Evolutionary conservation across 53 echinoderm and acorn worm species (phyloP), one percentile per base, ranked within the genome.

Genomic region (Holothuria leucospilota): DNA sequence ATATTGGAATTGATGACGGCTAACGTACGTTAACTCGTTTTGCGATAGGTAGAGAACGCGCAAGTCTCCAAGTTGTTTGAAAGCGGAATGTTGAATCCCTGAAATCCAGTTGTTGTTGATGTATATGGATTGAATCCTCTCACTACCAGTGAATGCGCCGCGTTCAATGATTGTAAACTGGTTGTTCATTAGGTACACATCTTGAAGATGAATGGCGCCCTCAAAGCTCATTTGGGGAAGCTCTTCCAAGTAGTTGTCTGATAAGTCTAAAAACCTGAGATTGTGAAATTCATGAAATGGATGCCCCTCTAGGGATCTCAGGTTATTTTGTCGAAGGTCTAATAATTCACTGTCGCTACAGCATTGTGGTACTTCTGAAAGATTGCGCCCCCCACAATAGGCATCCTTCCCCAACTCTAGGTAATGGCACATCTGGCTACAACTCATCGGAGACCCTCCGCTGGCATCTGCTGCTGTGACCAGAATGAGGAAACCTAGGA

Each of bases 231-330:
- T 29, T 0, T 63, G 79, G 4, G 51, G 49, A 27, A 93, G 90
- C 4, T 41, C 20, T 15, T 69, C 71, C 69, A 94, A 28, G 13
- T 51, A 42, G 20, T 85, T 84, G 27, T 40, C 15, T 61, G 86
- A 86, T 1, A 94, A 71, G 71, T 91, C 91, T 26, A 94, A 72
- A 62, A 85, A 87, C 30, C 49, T 49, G 52, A 94, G 89, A 15
- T 62, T 51, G 9, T 4, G 38, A 65, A 84, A 91, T 1, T 16
- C n/a, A 6, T 77, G 71, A 51, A 91, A 91, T 21, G 34, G 82
- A 8, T 86, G 86, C 20, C 10, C 39, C 1, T 70, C 64, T 1
- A 92, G 51, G 28, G 26, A 29, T 14, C 29, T 25, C 23, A 92
- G 81, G 9, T 64, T 51, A 67, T 92, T 92, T 65, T 61, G 62